Conservation (phyloP, 1,140 invertebrate genomes). For the Chelonus insularis region DNA sequence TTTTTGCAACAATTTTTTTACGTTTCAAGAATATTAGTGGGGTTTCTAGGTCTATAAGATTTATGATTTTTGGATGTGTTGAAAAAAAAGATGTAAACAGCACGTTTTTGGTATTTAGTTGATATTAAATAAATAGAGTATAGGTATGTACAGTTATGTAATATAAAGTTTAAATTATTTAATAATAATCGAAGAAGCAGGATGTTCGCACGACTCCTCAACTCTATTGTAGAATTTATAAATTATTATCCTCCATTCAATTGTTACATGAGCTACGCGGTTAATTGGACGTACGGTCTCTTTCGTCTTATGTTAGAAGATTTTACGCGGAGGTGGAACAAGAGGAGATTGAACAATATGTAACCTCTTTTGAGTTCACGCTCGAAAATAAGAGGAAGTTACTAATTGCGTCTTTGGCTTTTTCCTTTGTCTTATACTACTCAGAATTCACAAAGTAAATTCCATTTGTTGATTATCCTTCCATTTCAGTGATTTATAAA, state of each 20-base stretch:
- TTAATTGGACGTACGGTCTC: slow-evolving; percentile 17
- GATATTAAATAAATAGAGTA: background rate
- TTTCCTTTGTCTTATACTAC: background rate
- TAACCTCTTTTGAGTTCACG: background rate
- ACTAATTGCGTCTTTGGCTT: background rate
- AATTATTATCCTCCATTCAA: slow-evolving; percentile 28
- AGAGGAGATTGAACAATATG: background rate
- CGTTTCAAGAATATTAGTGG: no score
- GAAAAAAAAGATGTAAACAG: no score
- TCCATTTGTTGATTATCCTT: no score
- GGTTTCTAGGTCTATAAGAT: no score
- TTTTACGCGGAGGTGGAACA: slow-evolving; percentile 3
- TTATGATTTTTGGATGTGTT: no score
- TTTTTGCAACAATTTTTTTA: no score
- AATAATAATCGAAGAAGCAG: slow-evolving; percentile 35
- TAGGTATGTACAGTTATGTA: slow-evolving; percentile 11
- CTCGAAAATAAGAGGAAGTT: background rate
- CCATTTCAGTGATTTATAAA: no score
- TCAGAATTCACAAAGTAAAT: no score
- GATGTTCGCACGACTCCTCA: slow-evolving; percentile 39
- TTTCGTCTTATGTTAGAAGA: slow-evolving; percentile 8
- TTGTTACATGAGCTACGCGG: slow-evolving; percentile 12
- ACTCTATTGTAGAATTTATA: slow-evolving; percentile 10
- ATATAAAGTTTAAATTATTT: slow-evolving; percentile 14
- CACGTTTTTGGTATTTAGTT: background rate